Conservation (phyloP, 2,888 invertebrate species). For the Napeogenes sylphis region DNA sequence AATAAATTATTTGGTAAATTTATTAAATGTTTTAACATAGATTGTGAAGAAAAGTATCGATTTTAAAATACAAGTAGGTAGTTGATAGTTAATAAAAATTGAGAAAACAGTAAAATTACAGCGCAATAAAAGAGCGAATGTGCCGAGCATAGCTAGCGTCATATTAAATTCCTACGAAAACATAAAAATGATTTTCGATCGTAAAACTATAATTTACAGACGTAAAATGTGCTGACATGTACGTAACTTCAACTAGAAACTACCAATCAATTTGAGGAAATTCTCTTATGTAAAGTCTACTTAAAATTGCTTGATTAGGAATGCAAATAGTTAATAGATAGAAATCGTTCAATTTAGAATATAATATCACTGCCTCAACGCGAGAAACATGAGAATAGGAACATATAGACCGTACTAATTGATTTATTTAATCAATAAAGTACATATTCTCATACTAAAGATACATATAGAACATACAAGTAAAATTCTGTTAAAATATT, state of each 20-base stretch:
- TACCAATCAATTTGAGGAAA: slow-evolving; percentile 23
- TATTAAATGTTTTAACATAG: background rate
- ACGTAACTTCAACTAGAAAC: slow-evolving; percentile 44
- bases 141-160: slow-evolving; percentile 72
- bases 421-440: slow-evolving; percentile 17
- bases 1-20: slow-evolving; percentile 1
- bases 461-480: too few species aligned
- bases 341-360: slow-evolving; percentile 21
- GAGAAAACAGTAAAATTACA: slow-evolving; percentile 78
- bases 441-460: background rate
- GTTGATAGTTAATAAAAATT: slow-evolving; percentile 78
- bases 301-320: slow-evolving; percentile 28
- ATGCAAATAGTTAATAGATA: slow-evolving; percentile 21
- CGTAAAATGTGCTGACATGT: slow-evolving; percentile 76
- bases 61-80: slow-evolving; percentile 23
- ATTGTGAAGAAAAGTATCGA: background rate
- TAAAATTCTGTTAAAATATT: too few species aligned
- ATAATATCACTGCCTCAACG: slow-evolving; percentile 12
- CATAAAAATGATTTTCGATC: slow-evolving; percentile 79
- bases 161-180: slow-evolving; percentile 77
- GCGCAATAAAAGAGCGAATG: slow-evolving; percentile 75
- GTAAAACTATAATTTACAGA: slow-evolving; percentile 79
- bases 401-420: slow-evolving; percentile 25
- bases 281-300: slow-evolving; percentile 27
- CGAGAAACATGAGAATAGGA: slow-evolving; percentile 9